Evolutionary conservation across 2,888 invertebrate genomes (phyloP).

Genomic region (Aphidoletes aphidimyza): DNA sequence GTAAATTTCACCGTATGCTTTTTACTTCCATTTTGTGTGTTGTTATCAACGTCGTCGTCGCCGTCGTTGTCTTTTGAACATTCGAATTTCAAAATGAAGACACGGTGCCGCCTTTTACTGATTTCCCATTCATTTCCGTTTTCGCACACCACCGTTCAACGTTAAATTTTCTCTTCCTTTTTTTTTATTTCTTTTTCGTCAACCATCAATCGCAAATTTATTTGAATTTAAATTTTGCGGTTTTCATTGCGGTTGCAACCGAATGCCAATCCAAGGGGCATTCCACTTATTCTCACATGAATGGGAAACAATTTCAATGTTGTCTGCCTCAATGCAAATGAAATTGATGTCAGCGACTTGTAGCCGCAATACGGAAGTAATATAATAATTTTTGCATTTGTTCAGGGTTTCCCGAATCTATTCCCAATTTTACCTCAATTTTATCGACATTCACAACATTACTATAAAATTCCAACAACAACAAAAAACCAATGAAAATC

Average conservation of each 20-base stretch:
- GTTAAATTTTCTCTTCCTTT: too few species aligned
- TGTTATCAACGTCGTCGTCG: neutral
- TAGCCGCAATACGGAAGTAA: neutral
- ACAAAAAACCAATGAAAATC: too few species aligned
- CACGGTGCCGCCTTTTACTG: constrained; percentile 20
- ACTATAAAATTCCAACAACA: neutral
- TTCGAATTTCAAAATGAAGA: constrained; percentile 42
- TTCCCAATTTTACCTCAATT: neutral
- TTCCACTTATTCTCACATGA: neutral
- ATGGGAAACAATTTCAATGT: neutral
- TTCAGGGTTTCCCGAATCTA: too few species aligned
- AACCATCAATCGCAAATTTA: constrained; percentile 42
- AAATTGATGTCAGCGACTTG: neutral
- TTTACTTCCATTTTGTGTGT: neutral
- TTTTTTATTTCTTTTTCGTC: neutral
- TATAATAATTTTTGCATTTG: neutral
- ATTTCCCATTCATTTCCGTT: constrained; percentile 42
- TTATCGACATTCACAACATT: neutral
- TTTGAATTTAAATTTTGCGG: constrained; percentile 22
- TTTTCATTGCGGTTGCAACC: neutral
- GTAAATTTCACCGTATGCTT: constrained; percentile 3
- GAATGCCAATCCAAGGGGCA: neutral
- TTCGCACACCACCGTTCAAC: neutral
- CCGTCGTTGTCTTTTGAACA: neutral
- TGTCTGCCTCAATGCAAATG: neutral